phyloP scores from a whole-genome alignment of 2,888 invertebrate genomes.

The Ernsta delagoae region DNA sequence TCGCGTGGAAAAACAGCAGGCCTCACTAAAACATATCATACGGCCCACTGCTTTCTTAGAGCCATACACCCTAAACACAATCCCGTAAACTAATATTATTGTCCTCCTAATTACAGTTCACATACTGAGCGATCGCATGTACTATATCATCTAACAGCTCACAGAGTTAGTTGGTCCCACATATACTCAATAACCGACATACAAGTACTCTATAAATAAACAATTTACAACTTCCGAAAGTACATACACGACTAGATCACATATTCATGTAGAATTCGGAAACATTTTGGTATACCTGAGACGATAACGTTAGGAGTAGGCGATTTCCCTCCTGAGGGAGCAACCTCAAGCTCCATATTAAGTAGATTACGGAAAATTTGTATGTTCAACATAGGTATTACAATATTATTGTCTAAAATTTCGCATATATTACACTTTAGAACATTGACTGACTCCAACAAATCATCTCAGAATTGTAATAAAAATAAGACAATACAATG shows the following conservation, averaged over 20 bases:
- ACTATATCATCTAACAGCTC: slow-evolving; percentile 62
- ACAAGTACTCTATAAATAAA: slow-evolving; percentile 78
- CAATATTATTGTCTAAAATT: slow-evolving; percentile 38
- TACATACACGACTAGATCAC: slow-evolving; percentile 84
- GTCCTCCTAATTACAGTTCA: slow-evolving; percentile 48
- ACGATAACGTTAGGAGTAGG: slow-evolving; percentile 74
- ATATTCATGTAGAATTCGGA: slow-evolving; percentile 85
- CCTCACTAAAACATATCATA: slow-evolving; percentile 83
- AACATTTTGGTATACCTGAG: slow-evolving; percentile 81
- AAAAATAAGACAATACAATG: too few species aligned
- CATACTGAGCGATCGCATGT: slow-evolving; percentile 49
- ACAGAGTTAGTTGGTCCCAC: slow-evolving; percentile 83
- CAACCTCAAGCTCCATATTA: slow-evolving; percentile 53
- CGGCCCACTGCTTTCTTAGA: slow-evolving; percentile 73
- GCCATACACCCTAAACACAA: slow-evolving; percentile 59
- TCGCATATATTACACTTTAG: slow-evolving; percentile 26
- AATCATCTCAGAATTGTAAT: slow-evolving; percentile 10
- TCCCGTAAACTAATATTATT: slow-evolving; percentile 59
- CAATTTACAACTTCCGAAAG: slow-evolving; percentile 82
- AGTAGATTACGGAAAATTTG: slow-evolving; percentile 45
- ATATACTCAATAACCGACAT: slow-evolving; percentile 71
- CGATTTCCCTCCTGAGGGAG: slow-evolving; percentile 62
- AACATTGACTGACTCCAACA: slow-evolving; percentile 10
- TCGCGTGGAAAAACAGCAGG: slow-evolving; percentile 71
- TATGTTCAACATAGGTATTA: slow-evolving; percentile 11